Percentiles rank a stretch among this genome's conserved stretches.
Conservation (phyloP, 2,797 vertebrate genomes). For the Pelodytes ibericus region DNA sequence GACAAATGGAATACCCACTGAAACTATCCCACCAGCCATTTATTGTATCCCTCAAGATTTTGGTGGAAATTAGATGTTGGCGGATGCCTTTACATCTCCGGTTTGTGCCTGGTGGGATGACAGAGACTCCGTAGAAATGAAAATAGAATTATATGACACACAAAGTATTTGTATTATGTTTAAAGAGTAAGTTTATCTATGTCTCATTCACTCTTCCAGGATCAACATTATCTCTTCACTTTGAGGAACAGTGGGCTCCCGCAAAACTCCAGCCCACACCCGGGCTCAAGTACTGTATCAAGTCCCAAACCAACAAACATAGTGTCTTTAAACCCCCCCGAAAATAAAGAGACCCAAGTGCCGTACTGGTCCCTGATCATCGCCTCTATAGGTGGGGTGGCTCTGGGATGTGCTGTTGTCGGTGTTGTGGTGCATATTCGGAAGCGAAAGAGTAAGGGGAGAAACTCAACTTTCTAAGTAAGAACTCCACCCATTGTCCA, state of each 20-base stretch:
- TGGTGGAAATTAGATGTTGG: too few relatives aligned
- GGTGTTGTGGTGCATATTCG: slow-evolving; percentile 64
- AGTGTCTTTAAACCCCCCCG: not conserved
- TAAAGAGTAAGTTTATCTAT: too few relatives aligned
- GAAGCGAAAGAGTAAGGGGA: not conserved
- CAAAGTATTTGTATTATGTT: too few relatives aligned
- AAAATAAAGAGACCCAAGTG: slow-evolving; percentile 27
- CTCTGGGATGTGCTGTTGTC: slow-evolving; percentile 67
- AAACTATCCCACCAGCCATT: too few relatives aligned
- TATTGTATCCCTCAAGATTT: too few relatives aligned
- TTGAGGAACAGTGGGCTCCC: slow-evolving; percentile 72
- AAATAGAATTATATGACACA: too few relatives aligned
- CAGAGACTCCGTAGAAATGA: too few relatives aligned
- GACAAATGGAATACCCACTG: too few relatives aligned
- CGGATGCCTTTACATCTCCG: too few relatives aligned
- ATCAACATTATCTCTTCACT: slow-evolving; percentile 85
- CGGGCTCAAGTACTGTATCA: not conserved
- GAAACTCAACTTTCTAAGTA: not conserved
- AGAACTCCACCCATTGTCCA: not conserved
- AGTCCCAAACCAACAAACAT: slow-evolving; percentile 3
- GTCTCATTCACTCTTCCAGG: slow-evolving; percentile 68
- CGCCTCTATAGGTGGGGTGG: slow-evolving; percentile 69
- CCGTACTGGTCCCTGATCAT: slow-evolving; percentile 78
- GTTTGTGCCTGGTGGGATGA: too few relatives aligned
- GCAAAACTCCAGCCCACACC: not conserved